These are phyloP conservation scores for Oreochromis spilurus DNA, from an alignment of 2,113 vertebrate genomes.

Conservation along the genomic window DNA sequence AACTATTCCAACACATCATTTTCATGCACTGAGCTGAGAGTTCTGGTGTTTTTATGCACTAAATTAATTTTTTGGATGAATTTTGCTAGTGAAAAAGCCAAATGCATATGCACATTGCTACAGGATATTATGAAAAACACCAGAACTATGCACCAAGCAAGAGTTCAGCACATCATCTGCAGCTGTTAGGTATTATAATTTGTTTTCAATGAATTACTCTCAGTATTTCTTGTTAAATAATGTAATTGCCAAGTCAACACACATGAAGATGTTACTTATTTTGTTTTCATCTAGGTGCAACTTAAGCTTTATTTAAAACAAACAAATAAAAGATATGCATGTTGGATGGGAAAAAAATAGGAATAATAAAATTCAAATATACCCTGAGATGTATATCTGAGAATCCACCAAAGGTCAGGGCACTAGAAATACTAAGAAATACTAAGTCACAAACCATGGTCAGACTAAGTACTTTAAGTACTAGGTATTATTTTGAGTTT, in stretches of 20 bases:
- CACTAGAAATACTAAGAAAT: not conserved
- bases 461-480: not conserved
- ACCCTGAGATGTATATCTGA: not conserved
- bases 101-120: not conserved
- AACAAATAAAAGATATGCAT: not conserved
- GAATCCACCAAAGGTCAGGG: fast-evolving
- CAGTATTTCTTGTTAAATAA: not conserved
- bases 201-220: not conserved
- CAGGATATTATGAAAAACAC: not conserved
- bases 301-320: not conserved
- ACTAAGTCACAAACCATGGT: not conserved
- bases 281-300: not conserved
- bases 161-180: not conserved
- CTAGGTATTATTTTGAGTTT: not conserved
- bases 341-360: not conserved
- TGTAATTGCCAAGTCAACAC: not conserved
- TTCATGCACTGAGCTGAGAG: not conserved
- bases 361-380: not conserved
- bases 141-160: not conserved
- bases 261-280: not conserved
- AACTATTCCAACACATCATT: not conserved
- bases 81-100: not conserved
- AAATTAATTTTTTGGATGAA: not conserved
- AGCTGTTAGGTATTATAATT: not conserved
- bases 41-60: not conserved